Base-by-base conservation (phyloP, 2,797 vertebrate species). In the Discoglossus pictus region DNA sequence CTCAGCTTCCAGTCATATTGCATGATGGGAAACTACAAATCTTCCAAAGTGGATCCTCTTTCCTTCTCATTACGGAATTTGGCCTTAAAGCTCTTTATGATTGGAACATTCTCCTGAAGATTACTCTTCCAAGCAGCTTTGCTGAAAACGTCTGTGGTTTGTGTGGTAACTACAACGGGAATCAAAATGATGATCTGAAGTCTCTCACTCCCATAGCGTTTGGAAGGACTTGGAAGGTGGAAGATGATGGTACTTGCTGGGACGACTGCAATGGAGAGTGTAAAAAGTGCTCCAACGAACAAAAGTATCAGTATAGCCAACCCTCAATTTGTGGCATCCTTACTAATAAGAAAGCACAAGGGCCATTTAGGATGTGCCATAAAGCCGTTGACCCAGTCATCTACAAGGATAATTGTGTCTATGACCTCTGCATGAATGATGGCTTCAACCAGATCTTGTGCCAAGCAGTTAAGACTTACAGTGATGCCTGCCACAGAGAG, bases 31-130 rank as follows among this genome's bases (percentile, higher is more conserved):
- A 72, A 0, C 24, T 88, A 47, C 76, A 77, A 0, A 72, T 84
- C 24, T 83, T 76, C 23, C n/a, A 74, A 10, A 78, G 81, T 27
- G 88, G 87, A 6, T 82, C 80, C 24, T 81, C 79, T 6, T 36
- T 87, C 3, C 8, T 73, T 0, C 7, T 89, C 58, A 78, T 69
- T 25, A 83, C 82, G 4, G 75, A 82, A 13, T 84, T 87, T 61
- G 84, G 86, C 2, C 65, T 90, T 16, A 12, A 68, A 4, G 78
- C 89, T 7, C 80, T 82, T 3, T 88, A 85, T 24, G 81, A 89
- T 40, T 58, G 63, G 1, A 24, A 61, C 13, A 35, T 44, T 10
- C 48, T 78, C 9, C 81, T 83, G 35, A 80, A 10, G 12, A 81
- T 89, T 56, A 68, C 56, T 1, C 3, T 88, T 13, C 74, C 85